phyloP scores from a whole-genome alignment of 2,113 vertebrate species.

The Myiagra hebetior region DNA sequence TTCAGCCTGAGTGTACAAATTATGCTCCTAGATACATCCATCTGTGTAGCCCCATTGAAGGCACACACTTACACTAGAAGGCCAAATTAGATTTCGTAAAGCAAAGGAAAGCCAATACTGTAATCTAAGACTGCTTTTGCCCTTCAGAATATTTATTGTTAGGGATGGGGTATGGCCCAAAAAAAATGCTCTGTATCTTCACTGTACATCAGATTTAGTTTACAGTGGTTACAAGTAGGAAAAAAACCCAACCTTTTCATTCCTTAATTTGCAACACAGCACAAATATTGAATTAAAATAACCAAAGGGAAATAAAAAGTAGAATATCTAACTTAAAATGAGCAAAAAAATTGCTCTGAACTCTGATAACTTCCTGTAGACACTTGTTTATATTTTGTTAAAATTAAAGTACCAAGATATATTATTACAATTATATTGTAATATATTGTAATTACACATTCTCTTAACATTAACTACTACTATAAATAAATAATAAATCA shows the following conservation, averaged over 20 bases:
- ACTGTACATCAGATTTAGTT: neutral
- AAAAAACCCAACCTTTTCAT: neutral
- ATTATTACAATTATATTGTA: neutral
- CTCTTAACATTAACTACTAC: neutral
- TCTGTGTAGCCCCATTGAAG: constrained; percentile 4
- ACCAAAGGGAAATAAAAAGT: neutral
- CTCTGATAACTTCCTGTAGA: neutral
- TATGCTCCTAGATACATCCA: neutral
- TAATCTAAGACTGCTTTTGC: constrained; percentile 18
- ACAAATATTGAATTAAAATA: neutral
- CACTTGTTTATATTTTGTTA: neutral
- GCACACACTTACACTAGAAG: neutral
- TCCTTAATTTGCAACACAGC: neutral
- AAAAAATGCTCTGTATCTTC: neutral
- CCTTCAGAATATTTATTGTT: neutral
- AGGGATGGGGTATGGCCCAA: neutral
- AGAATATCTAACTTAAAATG: neutral
- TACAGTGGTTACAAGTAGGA: neutral
- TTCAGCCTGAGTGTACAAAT: constrained; percentile 33
- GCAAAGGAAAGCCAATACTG: constrained; percentile 8
- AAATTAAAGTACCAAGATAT: neutral
- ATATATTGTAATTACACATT: neutral
- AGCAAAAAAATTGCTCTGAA: neutral
- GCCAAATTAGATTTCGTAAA: neutral
- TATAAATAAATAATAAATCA: neutral